phyloP scores from a whole-genome alignment of 2,797 vertebrate species.

The Sebastes steindachneri region DNA sequence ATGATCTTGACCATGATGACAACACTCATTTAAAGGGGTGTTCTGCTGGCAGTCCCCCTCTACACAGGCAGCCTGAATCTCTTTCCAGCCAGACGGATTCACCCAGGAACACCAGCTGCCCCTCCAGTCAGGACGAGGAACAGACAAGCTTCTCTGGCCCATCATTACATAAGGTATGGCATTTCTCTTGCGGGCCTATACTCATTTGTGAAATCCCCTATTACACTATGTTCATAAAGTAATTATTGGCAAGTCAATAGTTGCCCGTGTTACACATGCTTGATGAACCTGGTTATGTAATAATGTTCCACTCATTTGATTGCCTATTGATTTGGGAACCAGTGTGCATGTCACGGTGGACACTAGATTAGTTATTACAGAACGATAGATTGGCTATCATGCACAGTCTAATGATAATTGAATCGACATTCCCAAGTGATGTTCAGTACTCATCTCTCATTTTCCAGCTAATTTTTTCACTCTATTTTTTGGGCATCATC shows the following conservation, averaged over 20 bases:
- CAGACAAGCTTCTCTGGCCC: conserved; percentile 56
- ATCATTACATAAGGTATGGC: conserved; percentile 62
- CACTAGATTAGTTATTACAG: conserved; percentile 22
- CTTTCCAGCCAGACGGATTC: conserved; percentile 54
- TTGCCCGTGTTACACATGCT: conserved; percentile 17
- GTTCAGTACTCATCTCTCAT: neutral
- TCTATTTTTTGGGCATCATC: neutral
- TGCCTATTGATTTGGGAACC: conserved; percentile 57
- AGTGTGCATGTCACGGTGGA: neutral
- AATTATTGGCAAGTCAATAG: conserved; percentile 10
- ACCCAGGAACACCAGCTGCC: conserved; percentile 46
- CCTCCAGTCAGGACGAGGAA: conserved; percentile 68
- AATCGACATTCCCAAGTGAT: conserved; percentile 14
- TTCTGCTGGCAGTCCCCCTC: conserved; percentile 7
- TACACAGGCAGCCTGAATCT: conserved; percentile 32
- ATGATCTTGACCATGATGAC: neutral
- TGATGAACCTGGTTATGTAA: conserved; percentile 53
- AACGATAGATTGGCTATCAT: conserved; percentile 46
- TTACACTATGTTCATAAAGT: neutral
- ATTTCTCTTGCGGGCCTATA: neutral
- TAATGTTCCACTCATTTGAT: conserved; percentile 58
- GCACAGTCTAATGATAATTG: conserved; percentile 27
- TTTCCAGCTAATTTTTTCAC: neutral
- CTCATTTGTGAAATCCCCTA: neutral
- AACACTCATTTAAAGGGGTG: conserved; percentile 15